Base-by-base conservation (phyloP, 2,888 invertebrate species). In the Chloromyia formosa region DNA sequence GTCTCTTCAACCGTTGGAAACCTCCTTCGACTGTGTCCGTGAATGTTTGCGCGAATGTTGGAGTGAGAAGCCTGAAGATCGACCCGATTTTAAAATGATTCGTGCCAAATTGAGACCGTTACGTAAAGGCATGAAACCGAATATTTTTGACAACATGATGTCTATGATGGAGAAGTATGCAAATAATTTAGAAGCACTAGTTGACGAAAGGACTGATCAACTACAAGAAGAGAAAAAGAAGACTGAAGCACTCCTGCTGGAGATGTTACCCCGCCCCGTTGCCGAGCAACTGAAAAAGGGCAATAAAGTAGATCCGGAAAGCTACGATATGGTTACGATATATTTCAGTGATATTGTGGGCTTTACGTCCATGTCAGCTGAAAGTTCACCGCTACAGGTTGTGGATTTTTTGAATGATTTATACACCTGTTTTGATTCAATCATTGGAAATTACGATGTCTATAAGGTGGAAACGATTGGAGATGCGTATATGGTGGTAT, bases 91-190 rank as follows among this genome's bases (percentile, higher is more conserved):
- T 82, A 93, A 94, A 82, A 87, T 89, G 18, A 91, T 97, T 74
- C 88, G 95, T 40, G 89, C 92, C 18, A 90, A 91, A 79, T 85
- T 97, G 42, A 88, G 96, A 56, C 94, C 94, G 0, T 87, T 97
- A 75, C 87, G 94, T 73, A 93, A 95, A 83, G 96, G 96, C 82
- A 93, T 97, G 97, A 95, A 95, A 85, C 92, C 95, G 18, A 97
- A 97, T 85, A 97, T 98, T 80, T 95, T 97, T 81, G 98, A 98
- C 85, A 97, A 97, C 83, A 97, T 98, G 96, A 94, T 97, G 89
- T 93, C 94, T 0, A 96, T 97, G 91, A 96, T 98, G 96, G 97
- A 97, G 84, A 96, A 96, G 82, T 97, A 98, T 82, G 96, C 97
- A 12, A 96, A 94, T 81, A 97, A 97, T 85, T 88, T 98, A 80